Evolutionary conservation across 2,113 vertebrate species (phyloP).

Genomic region (Helogale parvula): DNA sequence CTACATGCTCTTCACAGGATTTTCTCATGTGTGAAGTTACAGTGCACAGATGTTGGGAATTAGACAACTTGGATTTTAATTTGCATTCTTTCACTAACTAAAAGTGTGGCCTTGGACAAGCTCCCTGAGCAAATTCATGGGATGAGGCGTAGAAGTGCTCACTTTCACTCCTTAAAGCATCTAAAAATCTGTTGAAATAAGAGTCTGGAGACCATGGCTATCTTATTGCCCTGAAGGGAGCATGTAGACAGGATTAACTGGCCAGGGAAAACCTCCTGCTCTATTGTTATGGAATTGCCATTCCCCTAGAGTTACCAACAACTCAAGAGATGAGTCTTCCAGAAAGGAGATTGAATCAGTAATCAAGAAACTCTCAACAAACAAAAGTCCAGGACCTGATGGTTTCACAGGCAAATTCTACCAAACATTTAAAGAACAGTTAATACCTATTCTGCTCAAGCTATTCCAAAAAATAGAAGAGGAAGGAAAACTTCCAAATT

Average conservation of each 20-base stretch:
- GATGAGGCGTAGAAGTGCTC: not conserved
- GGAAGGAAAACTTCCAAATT: not conserved
- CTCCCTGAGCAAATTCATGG: not conserved
- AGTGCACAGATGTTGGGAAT: not conserved
- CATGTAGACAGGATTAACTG: not conserved
- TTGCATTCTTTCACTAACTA: not conserved
- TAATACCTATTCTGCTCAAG: not conserved
- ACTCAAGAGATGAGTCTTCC: not conserved
- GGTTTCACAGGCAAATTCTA: not conserved
- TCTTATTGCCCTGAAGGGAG: not conserved
- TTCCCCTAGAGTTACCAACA: not conserved
- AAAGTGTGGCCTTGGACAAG: not conserved
- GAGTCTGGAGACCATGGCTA: not conserved
- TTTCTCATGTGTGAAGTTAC: constrained; percentile 12
- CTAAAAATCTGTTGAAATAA: not conserved
- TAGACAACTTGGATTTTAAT: constrained; percentile 27
- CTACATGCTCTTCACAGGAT: not conserved
- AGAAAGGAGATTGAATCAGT: not conserved
- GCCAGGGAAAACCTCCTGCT: not conserved
- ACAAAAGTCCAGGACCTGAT: not conserved
- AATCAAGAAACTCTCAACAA: not conserved
- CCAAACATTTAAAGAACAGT: not conserved
- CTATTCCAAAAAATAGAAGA: not conserved
- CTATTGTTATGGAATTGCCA: not conserved
- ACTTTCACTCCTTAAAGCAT: not conserved